Evolutionary conservation across 2,113 vertebrate genomes (phyloP).

Genomic region (Syngnathus scovelli): DNA sequence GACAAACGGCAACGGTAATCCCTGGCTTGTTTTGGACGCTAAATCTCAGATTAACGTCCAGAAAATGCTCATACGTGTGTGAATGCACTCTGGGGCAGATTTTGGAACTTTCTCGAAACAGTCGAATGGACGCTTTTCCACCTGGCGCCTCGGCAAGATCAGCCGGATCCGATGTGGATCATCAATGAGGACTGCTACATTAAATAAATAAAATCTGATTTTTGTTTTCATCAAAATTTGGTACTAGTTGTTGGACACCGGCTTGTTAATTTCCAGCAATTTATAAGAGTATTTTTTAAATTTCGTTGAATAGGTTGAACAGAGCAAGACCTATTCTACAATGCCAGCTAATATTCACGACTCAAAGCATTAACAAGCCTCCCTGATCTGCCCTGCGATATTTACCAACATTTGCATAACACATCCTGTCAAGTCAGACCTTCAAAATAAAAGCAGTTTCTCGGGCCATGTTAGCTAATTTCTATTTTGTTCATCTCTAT

Average conservation of each 20-base stretch:
- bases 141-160: not conserved
- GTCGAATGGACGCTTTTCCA: not conserved
- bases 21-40: conserved; percentile 40
- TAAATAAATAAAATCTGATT: too few relatives aligned
- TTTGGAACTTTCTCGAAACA: not conserved
- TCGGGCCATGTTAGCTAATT: not conserved
- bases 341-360: too few relatives aligned
- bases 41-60: conserved; percentile 60
- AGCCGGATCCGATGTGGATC: not conserved
- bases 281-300: not conserved
- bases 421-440: too few relatives aligned
- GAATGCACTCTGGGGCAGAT: not conserved
- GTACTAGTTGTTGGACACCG: too few relatives aligned
- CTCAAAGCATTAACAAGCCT: too few relatives aligned
- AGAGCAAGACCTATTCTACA: not conserved
- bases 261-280: not conserved
- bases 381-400: too few relatives aligned
- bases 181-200: not conserved
- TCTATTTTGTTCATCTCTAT: not conserved
- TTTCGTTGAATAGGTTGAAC: too few relatives aligned
- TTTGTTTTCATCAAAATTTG: too few relatives aligned
- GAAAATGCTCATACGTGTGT: conserved; percentile 32
- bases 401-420: too few relatives aligned
- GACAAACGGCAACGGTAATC: conserved; percentile 56
- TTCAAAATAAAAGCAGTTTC: not conserved